Conservation (phyloP, 1,140 invertebrate genomes). For the Pseudomyrmex concolor region DNA sequence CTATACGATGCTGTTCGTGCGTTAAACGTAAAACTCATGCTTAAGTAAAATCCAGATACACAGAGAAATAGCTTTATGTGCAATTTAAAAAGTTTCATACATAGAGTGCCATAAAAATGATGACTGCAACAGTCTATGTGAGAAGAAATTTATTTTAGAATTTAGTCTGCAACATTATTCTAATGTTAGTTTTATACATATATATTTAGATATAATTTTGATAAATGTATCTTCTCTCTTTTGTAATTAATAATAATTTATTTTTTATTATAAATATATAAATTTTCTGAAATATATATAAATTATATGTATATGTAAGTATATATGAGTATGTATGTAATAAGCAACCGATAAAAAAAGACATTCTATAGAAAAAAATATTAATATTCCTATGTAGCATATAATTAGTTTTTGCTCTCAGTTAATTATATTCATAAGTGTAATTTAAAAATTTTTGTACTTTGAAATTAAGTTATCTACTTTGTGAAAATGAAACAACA, state of each 20-base stretch:
- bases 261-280: neutral
- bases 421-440: conserved; percentile 5
- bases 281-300: too few relatives aligned
- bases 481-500: conserved; percentile 6
- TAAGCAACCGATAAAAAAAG: neutral
- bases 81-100: conserved; percentile 22
- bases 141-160: neutral
- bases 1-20: conserved; percentile 17
- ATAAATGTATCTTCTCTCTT: neutral
- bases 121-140: neutral
- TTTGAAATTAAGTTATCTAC: conserved; percentile 34
- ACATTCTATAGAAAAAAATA: neutral
- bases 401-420: conserved; percentile 6
- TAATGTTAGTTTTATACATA: conserved; percentile 1
- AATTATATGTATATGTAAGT: too few relatives aligned
- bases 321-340: neutral
- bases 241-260: too few relatives aligned
- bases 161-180: conserved; percentile 28
- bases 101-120: neutral
- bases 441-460: conserved; percentile 48
- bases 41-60: conserved; percentile 34
- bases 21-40: conserved; percentile 10
- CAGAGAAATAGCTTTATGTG: conserved; percentile 5
- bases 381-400: conserved; percentile 45
- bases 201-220: conserved; percentile 3